These are phyloP conservation scores for Lycaon pictus DNA, from an alignment of 2,113 vertebrate genomes.

Conservation along the genomic window DNA sequence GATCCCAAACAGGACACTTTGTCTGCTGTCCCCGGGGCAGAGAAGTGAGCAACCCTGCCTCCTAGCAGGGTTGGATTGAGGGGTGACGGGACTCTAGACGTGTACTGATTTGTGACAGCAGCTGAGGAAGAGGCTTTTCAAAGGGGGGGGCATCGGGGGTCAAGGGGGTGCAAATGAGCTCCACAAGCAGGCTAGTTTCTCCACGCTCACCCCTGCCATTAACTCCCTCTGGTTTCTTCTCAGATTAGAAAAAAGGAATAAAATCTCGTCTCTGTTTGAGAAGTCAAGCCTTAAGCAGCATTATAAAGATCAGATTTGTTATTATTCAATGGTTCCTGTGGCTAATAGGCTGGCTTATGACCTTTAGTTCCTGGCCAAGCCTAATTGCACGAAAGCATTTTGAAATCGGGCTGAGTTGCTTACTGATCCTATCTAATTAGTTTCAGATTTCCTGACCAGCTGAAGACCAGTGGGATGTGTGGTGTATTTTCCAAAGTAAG, in stretches of 20 bases:
- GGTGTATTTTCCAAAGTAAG: fast-evolving
- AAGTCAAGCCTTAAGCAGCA: not conserved
- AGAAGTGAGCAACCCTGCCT: not conserved
- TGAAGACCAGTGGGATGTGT: no score
- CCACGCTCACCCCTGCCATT: fast-evolving
- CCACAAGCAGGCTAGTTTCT: not conserved
- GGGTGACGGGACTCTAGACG: fast-evolving
- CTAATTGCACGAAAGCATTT: not conserved
- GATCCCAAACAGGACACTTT: not conserved
- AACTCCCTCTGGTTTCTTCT: not conserved
- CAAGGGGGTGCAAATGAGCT: fast-evolving
- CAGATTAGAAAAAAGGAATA: not conserved
- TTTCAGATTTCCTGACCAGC: not conserved
- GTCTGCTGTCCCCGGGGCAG: not conserved
- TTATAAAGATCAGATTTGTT: not conserved
- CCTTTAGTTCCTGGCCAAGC: not conserved
- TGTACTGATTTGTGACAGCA: not conserved
- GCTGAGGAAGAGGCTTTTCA: not conserved
- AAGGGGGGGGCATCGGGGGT: fast-evolving
- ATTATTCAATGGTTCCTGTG: not conserved
- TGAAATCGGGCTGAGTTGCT: not conserved
- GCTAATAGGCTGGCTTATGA: not conserved
- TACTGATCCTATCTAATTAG: not conserved
- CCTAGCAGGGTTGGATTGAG: fast-evolving
- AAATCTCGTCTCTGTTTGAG: not conserved